phyloP scores from a whole-genome alignment of 1,140 invertebrate species.

The Glomeris maerens region DNA sequence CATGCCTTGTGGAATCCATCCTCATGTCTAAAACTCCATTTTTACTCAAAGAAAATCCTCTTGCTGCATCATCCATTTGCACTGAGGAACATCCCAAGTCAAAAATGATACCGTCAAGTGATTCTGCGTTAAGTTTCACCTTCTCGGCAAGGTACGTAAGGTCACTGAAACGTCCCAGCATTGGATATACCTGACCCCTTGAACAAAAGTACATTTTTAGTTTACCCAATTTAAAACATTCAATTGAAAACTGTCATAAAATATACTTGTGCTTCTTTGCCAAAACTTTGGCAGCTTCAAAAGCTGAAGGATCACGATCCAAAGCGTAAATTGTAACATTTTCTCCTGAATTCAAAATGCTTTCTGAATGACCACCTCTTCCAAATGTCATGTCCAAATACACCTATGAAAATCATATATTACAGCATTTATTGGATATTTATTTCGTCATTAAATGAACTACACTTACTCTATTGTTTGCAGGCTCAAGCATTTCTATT shows the following conservation, averaged over 20 bases:
- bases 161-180: slow-evolving; percentile 77
- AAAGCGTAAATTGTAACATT: slow-evolving; percentile 21
- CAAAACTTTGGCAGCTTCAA: neutral
- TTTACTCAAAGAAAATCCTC: slow-evolving; percentile 72
- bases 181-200: slow-evolving; percentile 47
- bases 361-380: slow-evolving; percentile 29
- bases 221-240: neutral
- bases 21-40: slow-evolving; percentile 89
- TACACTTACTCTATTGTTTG: slow-evolving; percentile 17
- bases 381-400: slow-evolving; percentile 33
- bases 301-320: slow-evolving; percentile 24
- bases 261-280: slow-evolving; percentile 1
- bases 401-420: slow-evolving; percentile 16
- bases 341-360: slow-evolving; percentile 21
- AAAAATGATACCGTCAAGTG: slow-evolving; percentile 74
- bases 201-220: neutral
- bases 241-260: no score
- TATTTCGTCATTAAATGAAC: neutral
- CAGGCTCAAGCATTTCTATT: slow-evolving; percentile 18
- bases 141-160: slow-evolving; percentile 49
- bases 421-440: neutral
- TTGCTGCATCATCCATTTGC: slow-evolving; percentile 65
- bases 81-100: slow-evolving; percentile 93
- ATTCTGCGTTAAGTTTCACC: slow-evolving; percentile 41
- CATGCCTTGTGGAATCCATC: slow-evolving; percentile 64